phyloP scores from a whole-genome alignment of 2,888 invertebrate species.

The Urechis unicinctus region DNA sequence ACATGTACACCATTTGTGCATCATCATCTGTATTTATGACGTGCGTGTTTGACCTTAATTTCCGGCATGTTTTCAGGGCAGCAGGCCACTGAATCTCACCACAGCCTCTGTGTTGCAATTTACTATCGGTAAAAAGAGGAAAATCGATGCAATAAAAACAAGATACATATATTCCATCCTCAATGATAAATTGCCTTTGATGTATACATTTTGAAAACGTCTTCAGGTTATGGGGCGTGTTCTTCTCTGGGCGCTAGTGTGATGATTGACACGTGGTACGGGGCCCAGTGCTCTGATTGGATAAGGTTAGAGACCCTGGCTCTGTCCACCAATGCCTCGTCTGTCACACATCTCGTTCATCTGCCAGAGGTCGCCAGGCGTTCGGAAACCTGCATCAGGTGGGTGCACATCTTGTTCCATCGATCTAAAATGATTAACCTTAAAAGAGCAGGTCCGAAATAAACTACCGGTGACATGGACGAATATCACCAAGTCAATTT shows the following conservation, averaged over 20 bases:
- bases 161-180: no score
- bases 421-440: no score
- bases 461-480: no score
- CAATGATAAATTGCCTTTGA: no score
- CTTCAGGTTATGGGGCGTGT: constrained; percentile 35
- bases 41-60: neutral
- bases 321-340: neutral
- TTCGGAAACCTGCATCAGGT: constrained; percentile 37
- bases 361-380: constrained; percentile 37
- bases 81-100: constrained; percentile 44
- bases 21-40: no score
- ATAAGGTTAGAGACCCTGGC: constrained; percentile 29
- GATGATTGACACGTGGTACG: constrained; percentile 30
- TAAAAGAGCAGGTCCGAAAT: no score
- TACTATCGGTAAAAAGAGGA: constrained; percentile 36
- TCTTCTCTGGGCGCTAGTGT: constrained; percentile 19
- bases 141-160: no score
- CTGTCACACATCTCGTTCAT: constrained; percentile 24
- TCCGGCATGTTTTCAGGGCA: constrained; percentile 33
- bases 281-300: constrained; percentile 34
- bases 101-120: constrained; percentile 47
- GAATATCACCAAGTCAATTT: no score
- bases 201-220: neutral
- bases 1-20: no score
- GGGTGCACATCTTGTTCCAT: no score